phyloP scores from a whole-genome alignment of 2,113 vertebrate genomes.

The Bos javanicus region DNA sequence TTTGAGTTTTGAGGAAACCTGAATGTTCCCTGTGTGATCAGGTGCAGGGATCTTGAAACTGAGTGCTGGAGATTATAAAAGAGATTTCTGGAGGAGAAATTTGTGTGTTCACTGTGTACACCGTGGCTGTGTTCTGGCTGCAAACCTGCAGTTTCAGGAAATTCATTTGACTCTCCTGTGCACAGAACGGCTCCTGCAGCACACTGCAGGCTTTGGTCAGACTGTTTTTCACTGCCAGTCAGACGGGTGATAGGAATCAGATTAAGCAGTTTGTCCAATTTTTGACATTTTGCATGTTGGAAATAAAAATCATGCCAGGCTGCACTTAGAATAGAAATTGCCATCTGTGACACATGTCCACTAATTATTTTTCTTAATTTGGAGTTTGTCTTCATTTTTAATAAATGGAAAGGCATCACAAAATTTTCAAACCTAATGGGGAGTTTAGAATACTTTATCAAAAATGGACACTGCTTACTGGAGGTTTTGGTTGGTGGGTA shows the following conservation, averaged over 20 bases:
- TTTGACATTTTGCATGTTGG: not conserved
- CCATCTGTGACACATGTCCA: not conserved
- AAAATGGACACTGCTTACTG: not conserved
- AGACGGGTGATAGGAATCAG: not conserved
- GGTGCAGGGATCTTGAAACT: not conserved
- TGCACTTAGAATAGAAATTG: not conserved
- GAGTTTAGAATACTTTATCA: not conserved
- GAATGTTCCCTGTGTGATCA: not conserved
- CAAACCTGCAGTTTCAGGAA: not conserved
- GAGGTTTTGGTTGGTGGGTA: not conserved
- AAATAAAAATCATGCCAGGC: not conserved
- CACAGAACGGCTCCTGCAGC: not conserved
- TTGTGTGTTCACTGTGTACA: fast-evolving
- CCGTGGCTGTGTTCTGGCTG: not conserved
- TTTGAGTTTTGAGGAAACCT: not conserved
- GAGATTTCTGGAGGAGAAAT: not conserved
- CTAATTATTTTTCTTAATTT: constrained; percentile 44
- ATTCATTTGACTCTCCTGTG: not conserved
- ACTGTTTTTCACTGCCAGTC: constrained; percentile 1
- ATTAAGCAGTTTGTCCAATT: not conserved
- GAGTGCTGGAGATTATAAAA: not conserved
- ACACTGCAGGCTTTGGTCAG: not conserved
- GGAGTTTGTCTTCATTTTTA: not conserved
- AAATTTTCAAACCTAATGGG: not conserved
- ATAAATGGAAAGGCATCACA: not conserved